Conservation (phyloP, 2,797 vertebrate species). For the Vipera latastei region DNA sequence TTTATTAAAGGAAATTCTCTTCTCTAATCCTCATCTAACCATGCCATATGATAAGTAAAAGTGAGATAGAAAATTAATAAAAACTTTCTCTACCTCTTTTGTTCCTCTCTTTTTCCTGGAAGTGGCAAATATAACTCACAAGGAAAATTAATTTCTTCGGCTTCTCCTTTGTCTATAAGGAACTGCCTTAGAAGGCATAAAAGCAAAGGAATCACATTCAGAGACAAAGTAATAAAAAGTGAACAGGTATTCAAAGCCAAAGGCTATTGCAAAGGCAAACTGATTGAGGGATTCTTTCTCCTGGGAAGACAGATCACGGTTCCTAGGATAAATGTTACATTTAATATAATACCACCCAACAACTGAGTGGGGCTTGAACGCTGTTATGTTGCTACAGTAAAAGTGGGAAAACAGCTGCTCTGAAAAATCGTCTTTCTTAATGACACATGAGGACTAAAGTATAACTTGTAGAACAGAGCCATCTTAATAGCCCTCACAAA, state of each 20-base stretch:
- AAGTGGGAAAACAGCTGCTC: not conserved
- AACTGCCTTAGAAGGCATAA: constrained; percentile 47
- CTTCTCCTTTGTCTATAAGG: constrained; percentile 56
- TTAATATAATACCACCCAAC: not conserved
- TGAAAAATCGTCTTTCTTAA: not conserved
- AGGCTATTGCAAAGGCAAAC: constrained; percentile 45
- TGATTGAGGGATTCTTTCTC: constrained; percentile 38
- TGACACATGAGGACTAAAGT: not conserved
- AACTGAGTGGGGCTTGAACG: not conserved
- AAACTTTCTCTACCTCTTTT: constrained; percentile 29
- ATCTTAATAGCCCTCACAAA: not conserved
- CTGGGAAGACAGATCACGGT: constrained; percentile 27
- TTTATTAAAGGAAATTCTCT: constrained; percentile 17
- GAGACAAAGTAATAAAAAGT: constrained; percentile 54
- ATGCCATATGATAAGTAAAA: not conserved
- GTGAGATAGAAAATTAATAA: constrained; percentile 21
- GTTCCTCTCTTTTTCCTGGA: constrained; percentile 18
- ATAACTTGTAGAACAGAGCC: not conserved
- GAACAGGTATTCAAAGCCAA: constrained; percentile 56
- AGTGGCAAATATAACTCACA: constrained; percentile 44
- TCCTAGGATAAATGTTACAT: constrained; percentile 10
- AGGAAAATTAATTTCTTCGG: constrained; percentile 64
- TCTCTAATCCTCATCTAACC: constrained; percentile 5
- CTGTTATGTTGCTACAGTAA: not conserved
- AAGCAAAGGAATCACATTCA: constrained; percentile 48